These are phyloP conservation scores for Pocota personata DNA, from an alignment of 2,888 invertebrate genomes.

Conservation along the genomic window DNA sequence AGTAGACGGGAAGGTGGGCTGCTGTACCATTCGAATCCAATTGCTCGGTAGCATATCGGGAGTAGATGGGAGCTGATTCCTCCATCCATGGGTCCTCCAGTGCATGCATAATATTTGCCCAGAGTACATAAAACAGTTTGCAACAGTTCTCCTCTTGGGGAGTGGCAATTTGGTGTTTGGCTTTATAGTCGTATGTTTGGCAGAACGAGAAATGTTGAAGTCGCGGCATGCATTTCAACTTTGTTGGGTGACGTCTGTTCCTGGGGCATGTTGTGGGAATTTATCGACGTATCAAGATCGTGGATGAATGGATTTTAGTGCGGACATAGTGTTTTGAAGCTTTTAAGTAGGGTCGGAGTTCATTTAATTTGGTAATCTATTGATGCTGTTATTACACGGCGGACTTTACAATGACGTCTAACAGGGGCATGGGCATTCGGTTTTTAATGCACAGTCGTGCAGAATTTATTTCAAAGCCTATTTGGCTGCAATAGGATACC, in stretches of 20 bases:
- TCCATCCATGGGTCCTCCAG: constrained; percentile 6
- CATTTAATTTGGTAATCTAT: constrained; percentile 33
- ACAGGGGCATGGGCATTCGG: not conserved
- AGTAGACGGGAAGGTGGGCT: not conserved
- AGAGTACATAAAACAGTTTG: constrained; percentile 54
- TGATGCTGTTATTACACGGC: not conserved
- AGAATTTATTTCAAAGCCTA: no score
- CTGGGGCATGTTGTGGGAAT: constrained; percentile 15
- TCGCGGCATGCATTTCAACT: constrained; percentile 19
- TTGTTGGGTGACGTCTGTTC: constrained; percentile 32
- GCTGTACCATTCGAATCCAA: constrained; percentile 63
- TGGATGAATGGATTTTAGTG: constrained; percentile 21
- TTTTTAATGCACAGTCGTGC: not conserved
- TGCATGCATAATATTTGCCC: constrained; percentile 58
- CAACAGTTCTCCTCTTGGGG: constrained; percentile 29
- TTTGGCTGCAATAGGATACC: no score
- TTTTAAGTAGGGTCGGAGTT: not conserved
- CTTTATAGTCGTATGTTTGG: constrained; percentile 56
- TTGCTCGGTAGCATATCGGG: constrained; percentile 56
- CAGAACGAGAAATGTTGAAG: not conserved
- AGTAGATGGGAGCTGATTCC: not conserved
- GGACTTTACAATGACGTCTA: not conserved
- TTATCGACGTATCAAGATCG: constrained; percentile 31
- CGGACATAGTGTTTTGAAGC: not conserved
- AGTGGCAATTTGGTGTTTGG: constrained; percentile 62